Base-by-base conservation (phyloP, 2,113 vertebrate genomes). In the Plotosus lineatus region DNA sequence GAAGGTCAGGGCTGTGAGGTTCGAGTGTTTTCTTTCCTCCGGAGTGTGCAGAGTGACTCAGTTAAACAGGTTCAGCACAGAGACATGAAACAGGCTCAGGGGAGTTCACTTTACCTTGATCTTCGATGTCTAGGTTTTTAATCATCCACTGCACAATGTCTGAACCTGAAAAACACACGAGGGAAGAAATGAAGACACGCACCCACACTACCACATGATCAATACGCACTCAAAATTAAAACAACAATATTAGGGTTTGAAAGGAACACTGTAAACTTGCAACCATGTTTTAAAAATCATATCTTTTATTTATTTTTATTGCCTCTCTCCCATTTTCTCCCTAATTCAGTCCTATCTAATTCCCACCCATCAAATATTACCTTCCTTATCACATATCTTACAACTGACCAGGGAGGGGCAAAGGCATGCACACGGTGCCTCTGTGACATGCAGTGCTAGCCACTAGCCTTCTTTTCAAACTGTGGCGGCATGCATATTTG, bases 131-230 rank as follows among this genome's bases (percentile, higher is more conserved):
- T 86, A 96, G 91, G 77, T 96, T 95, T 91, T 94, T 96, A 50
- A 94, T 94, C 93, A 96, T 93, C 95, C 95, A 96, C 2, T 95
- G 95, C 86, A 96, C 95, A 89, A 96, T 96, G 87, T 96, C 95
- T 87, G 95, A 94, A 78, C 95, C 95, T 96, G 90, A 81, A 85
- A 92, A 83, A 65, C 88, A 79, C 42, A 80, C 21, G 14, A 78
- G 38, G 61, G 75, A 63, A 11, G 4, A 74, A 60, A 58, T 36
- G 44, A 71, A 50, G 44, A 72, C 44, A 14, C 17, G 9, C 7
- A 10, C 50, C 26, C 4, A 33, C 69, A 72, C 26, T 5, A 9
- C 17, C 56, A 38, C 28, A 56, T 53, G 33, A 9, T 56, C 12
- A 75, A 23, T 38, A 72, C 21, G 26, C 3, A 0, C 19, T 72